Evolutionary conservation across 2,888 invertebrate species (phyloP), one percentile per base, ranked within the genome.

Genomic region (Parapristionchus giblindavisi): DNA sequence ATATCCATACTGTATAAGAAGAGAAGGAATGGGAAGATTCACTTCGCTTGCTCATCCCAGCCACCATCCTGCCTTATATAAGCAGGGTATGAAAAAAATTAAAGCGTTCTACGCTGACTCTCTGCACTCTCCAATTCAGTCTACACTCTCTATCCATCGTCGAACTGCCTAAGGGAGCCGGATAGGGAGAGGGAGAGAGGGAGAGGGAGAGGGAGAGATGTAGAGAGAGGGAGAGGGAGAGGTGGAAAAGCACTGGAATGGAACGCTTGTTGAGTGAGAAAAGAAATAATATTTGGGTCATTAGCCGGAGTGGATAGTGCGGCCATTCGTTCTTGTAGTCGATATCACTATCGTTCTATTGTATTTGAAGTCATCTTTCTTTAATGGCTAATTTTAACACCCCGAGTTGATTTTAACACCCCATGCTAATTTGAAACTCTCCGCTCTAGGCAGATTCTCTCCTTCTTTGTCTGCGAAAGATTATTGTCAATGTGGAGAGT

Each of bases 1-100:
- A 83, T 82, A 76, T 83, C 83, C 83, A 83, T 83, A n/a, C 34
- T 38, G 24, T 60, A 32, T 24, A 21, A 34, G 32, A 34, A 32
- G 48, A 21, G 40, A 29, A 43, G 5, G 73, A 43, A 61, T 34
- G 63, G 27, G 24, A 17, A 36, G 27, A 27, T 29, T 24, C 27
- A 2, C 43, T 65, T 36, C 63, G 63, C 40, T 65, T 6, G 21
- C 5, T 40, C n/a, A n/a, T 14, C 63, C 63, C 11, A 43, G 32
- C 48, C 43, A 27, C 63, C 63, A 29, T 17, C 2, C 17, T 2
- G 17, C 17, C 61, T 61, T 61, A 61, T 61, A 61, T 61, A 60
- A 24, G 11, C 8, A n/a, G 54, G 11, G 5, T n/a, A 14, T 21
- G 54, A 54, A 17, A 8, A 43, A 43, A 43, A 54, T 6, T 6